phyloP scores from a whole-genome alignment of 1,140 invertebrate species.

The Glossosoma conforme region DNA sequence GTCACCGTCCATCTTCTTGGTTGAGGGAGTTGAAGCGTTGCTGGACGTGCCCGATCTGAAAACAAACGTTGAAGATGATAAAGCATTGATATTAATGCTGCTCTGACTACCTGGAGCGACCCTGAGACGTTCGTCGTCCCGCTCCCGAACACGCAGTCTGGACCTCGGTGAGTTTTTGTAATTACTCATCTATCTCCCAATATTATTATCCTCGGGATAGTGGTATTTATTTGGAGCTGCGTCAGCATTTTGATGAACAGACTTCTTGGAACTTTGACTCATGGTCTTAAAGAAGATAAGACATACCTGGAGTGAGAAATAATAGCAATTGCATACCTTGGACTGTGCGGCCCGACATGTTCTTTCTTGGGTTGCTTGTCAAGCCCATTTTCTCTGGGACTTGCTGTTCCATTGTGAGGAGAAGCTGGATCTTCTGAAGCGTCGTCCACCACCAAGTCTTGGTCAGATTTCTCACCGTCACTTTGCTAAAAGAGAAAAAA shows the following conservation, averaged over 20 bases:
- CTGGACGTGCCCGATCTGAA: conserved; percentile 70
- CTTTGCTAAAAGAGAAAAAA: conserved; percentile 31
- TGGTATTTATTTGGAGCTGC: too few species aligned
- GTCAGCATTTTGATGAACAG: too few species aligned
- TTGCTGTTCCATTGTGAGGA: conserved; percentile 69
- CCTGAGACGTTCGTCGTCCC: too few species aligned
- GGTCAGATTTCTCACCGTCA: conserved; percentile 57
- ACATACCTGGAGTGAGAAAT: too few species aligned
- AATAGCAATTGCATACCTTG: conserved; percentile 38
- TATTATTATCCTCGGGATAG: not conserved
- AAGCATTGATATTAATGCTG: too few species aligned
- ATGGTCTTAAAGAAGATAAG: too few species aligned
- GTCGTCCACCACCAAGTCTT: conserved; percentile 89
- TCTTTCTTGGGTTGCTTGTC: conserved; percentile 51
- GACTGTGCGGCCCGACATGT: conserved; percentile 46
- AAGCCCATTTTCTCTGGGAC: conserved; percentile 74
- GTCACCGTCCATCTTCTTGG: conserved; percentile 69
- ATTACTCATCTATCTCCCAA: too few species aligned
- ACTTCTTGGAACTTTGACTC: not conserved
- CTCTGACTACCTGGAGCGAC: too few species aligned
- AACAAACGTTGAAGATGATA: too few species aligned
- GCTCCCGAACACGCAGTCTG: too few species aligned
- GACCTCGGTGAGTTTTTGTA: too few species aligned
- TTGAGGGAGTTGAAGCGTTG: conserved; percentile 73
- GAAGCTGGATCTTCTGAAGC: conserved; percentile 77